These are phyloP conservation scores for Candoia aspera DNA, from an alignment of 2,113 vertebrate species.

Conservation along the genomic window DNA sequence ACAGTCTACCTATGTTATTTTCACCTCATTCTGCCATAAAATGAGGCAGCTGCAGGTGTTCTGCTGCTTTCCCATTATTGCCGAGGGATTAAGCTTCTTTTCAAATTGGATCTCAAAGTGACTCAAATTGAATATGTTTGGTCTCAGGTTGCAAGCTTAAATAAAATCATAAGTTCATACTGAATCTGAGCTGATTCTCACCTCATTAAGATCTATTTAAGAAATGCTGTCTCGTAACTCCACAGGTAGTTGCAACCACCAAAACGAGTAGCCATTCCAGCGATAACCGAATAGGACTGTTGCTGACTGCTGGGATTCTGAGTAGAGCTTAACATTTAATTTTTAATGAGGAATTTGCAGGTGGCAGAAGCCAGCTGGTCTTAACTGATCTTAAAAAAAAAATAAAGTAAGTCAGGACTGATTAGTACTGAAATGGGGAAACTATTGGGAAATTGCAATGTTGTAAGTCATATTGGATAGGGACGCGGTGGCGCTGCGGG, in stretches of 20 bases:
- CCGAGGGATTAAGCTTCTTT: background rate
- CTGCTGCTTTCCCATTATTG: background rate
- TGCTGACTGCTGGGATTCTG: background rate
- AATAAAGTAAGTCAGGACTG: background rate
- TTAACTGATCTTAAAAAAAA: background rate
- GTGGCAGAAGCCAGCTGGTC: background rate
- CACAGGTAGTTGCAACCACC: background rate
- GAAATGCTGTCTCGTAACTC: background rate
- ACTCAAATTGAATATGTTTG: background rate
- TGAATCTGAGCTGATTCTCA: background rate
- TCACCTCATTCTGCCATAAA: background rate
- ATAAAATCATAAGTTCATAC: background rate
- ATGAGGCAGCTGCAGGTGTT: background rate
- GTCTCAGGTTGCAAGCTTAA: background rate
- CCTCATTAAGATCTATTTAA: background rate
- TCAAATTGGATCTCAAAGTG: background rate
- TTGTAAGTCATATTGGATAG: background rate
- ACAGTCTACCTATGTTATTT: background rate
- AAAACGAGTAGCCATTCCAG: background rate
- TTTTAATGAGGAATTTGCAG: background rate
- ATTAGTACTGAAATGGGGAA: background rate
- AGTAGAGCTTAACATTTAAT: background rate
- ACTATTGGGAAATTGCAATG: background rate
- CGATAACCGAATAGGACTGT: background rate
- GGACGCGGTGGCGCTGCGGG: no score